These are phyloP conservation scores for Protonemura montana DNA, from an alignment of 2,888 invertebrate genomes.

Conservation along the genomic window DNA sequence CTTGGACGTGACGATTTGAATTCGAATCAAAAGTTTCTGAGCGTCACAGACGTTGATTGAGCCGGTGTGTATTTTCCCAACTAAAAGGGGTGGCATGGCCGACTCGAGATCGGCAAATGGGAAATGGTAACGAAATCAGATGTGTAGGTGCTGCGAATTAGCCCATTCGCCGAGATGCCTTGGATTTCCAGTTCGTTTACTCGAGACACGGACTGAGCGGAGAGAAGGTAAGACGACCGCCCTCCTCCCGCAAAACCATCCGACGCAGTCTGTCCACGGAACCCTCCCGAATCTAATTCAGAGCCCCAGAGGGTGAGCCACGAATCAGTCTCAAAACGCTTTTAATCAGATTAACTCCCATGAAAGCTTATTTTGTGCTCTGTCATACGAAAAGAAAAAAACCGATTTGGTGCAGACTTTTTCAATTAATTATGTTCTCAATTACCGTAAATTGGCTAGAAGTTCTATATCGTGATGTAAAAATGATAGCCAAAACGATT, in stretches of 20 bases:
- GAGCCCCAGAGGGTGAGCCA: constrained; percentile 37
- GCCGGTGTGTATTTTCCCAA: not conserved
- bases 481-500: not conserved
- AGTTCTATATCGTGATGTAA: not conserved
- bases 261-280: not conserved
- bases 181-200: constrained; percentile 45
- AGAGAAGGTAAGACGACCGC: not conserved
- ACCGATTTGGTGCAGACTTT: not conserved
- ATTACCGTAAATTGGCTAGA: not conserved
- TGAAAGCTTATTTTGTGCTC: constrained; percentile 43
- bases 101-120: not conserved
- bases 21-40: not conserved
- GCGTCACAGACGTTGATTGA: not conserved
- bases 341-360: constrained; percentile 46
- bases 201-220: constrained; percentile 30
- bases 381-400: constrained; percentile 40
- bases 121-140: not conserved
- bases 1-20: not conserved
- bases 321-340: constrained; percentile 45
- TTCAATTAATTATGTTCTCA: not conserved
- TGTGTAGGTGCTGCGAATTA: constrained; percentile 18
- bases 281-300: constrained; percentile 28
- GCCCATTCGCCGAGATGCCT: not conserved
- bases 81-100: not conserved
- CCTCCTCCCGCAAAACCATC: not conserved